Percentiles rank a stretch among this genome's conserved stretches.
Evolutionary conservation across 1,140 invertebrate species (phyloP).

Genomic region (Drosophila hydei): DNA sequence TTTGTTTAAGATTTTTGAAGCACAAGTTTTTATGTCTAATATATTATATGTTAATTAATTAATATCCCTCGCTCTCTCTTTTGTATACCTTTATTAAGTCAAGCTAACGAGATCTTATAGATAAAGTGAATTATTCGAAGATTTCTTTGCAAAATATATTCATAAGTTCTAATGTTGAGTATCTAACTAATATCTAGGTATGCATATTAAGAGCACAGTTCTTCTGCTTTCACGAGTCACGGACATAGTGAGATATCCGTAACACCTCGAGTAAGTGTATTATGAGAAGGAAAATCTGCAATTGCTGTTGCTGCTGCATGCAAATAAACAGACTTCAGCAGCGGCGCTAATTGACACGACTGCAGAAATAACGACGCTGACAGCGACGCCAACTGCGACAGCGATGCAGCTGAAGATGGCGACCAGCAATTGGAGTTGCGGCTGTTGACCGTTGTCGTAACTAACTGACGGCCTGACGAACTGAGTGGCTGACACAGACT

Average conservation of each 20-base stretch:
- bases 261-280: not conserved
- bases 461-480: not conserved
- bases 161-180: too few species aligned
- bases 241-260: not conserved
- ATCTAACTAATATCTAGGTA: too few species aligned
- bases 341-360: slow-evolving; percentile 74
- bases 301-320: slow-evolving; percentile 46
- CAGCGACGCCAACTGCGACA: slow-evolving; percentile 38
- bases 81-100: too few species aligned
- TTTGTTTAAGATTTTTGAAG: too few species aligned
- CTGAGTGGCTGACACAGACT: slow-evolving; percentile 35
- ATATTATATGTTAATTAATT: too few species aligned
- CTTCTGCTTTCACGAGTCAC: too few species aligned
- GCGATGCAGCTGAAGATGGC: slow-evolving; percentile 5
- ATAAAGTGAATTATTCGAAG: too few species aligned
- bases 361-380: slow-evolving; percentile 44
- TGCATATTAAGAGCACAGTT: too few species aligned
- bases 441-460: slow-evolving; percentile 43
- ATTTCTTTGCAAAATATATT: too few species aligned
- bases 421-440: slow-evolving; percentile 20
- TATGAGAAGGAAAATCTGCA: slow-evolving; percentile 38
- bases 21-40: too few species aligned
- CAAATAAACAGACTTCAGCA: slow-evolving; percentile 70
- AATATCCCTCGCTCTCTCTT: too few species aligned
- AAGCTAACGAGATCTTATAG: too few species aligned